phyloP scores from a whole-genome alignment of 2,113 vertebrate species.

The Melanerpes formicivorus region DNA sequence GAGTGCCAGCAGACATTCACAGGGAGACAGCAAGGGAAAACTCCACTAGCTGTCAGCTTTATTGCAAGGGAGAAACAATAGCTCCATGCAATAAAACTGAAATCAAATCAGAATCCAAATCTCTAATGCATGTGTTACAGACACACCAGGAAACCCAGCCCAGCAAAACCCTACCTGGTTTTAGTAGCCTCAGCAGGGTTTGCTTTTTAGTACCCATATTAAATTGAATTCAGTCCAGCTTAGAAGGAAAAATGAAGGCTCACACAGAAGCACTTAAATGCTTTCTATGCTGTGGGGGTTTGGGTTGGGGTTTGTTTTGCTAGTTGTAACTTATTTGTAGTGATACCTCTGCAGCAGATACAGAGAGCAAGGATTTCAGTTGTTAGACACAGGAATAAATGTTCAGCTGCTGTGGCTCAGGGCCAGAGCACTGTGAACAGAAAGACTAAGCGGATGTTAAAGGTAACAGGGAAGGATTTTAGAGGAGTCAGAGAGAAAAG shows the following conservation, averaged over 20 bases:
- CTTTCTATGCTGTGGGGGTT: background rate
- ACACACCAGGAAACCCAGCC: background rate
- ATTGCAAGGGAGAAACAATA: slow-evolving; percentile 14
- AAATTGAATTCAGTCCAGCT: background rate
- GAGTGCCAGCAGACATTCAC: slow-evolving; percentile 8
- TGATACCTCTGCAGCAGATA: background rate
- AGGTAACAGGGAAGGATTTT: no score
- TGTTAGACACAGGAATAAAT: background rate
- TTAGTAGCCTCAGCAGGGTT: background rate
- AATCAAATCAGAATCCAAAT: background rate
- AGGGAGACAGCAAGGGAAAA: slow-evolving; percentile 4
- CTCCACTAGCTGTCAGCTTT: slow-evolving; percentile 30
- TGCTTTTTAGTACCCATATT: background rate
- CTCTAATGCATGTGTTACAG: slow-evolving; percentile 17
- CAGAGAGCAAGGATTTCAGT: background rate
- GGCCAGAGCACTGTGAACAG: background rate
- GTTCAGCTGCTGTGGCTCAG: background rate
- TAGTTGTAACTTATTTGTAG: background rate
- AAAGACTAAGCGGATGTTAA: background rate
- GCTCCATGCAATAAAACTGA: background rate
- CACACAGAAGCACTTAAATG: background rate
- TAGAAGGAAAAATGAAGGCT: background rate
- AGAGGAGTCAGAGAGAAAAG: no score
- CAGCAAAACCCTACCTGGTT: background rate
- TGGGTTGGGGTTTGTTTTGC: background rate